Evolutionary conservation across 92 coral and sea anemone species (phyloP).

Genomic region (Anthopleura xanthogrammica): DNA sequence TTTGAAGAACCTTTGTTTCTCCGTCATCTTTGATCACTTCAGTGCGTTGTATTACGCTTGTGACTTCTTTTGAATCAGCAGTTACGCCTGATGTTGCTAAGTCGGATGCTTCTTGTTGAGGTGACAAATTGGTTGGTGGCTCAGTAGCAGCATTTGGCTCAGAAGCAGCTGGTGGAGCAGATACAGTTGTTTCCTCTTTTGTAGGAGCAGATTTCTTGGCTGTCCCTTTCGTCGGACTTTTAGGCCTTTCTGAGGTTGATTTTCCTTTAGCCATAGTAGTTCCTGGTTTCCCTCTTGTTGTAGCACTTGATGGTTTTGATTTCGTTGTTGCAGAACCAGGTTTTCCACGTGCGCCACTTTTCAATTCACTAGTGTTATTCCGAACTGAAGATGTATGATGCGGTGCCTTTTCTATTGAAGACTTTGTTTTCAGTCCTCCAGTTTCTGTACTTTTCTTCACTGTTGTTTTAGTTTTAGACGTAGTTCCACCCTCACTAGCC

Average conservation of each 20-base stretch:
- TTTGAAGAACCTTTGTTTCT: slow-evolving; percentile 14
- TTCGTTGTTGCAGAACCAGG: slow-evolving; percentile 4
- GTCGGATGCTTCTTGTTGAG: background rate
- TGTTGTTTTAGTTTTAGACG: slow-evolving; percentile 58
- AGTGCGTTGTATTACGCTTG: slow-evolving; percentile 20
- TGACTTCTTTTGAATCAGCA: slow-evolving; percentile 13
- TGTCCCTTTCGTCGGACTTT: slow-evolving; percentile 26
- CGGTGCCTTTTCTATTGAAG: slow-evolving; percentile 28
- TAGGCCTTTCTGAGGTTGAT: slow-evolving; percentile 33
- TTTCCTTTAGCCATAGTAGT: slow-evolving; percentile 32
- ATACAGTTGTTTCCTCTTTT: slow-evolving; percentile 13
- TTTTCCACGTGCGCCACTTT: slow-evolving; percentile 11
- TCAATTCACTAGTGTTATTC: slow-evolving; percentile 30
- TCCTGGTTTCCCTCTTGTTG: slow-evolving; percentile 28
- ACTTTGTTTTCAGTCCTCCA: slow-evolving; percentile 18
- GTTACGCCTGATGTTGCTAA: slow-evolving; percentile 3
- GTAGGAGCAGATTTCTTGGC: slow-evolving; percentile 32
- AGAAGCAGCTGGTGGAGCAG: slow-evolving; percentile 17
- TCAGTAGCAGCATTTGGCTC: slow-evolving; percentile 8
- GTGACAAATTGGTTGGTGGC: background rate
- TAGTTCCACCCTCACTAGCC: slow-evolving; percentile 37
- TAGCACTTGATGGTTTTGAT: slow-evolving; percentile 20
- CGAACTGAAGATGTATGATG: slow-evolving; percentile 28
- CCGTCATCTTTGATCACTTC: slow-evolving; percentile 27
- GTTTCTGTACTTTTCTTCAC: slow-evolving; percentile 42